These are phyloP conservation scores for Bergia puertoricense DNA, from an alignment of 92 coral and sea anemone species.

Conservation along the genomic window DNA sequence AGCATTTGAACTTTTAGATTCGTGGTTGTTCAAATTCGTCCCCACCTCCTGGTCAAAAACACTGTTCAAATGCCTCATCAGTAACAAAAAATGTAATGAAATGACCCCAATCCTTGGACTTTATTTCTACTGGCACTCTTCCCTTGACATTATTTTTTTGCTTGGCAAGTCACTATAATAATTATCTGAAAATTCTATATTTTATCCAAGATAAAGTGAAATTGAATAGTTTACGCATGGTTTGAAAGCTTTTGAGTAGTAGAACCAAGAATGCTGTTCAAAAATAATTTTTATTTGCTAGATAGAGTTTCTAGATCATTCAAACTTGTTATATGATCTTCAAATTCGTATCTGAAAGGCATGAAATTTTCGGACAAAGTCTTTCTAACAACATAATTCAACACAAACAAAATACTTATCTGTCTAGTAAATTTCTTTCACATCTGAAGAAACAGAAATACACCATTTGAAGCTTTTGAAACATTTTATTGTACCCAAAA, in stretches of 20 bases:
- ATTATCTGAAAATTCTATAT: neutral
- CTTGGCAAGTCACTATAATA: neutral
- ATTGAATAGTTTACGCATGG: neutral
- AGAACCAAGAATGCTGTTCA: neutral
- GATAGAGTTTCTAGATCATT: neutral
- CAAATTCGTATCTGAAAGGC: neutral
- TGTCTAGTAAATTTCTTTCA: neutral
- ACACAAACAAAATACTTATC: conserved; percentile 7
- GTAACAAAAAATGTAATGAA: too few relatives aligned
- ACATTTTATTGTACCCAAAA: conserved; percentile 11
- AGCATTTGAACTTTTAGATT: too few relatives aligned
- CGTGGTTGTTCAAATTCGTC: too few relatives aligned
- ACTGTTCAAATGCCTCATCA: too few relatives aligned
- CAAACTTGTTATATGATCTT: neutral
- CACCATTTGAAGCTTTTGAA: neutral
- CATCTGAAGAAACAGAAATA: neutral
- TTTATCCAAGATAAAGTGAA: neutral
- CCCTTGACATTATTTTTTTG: neutral
- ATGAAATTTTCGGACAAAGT: neutral
- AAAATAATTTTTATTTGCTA: neutral
- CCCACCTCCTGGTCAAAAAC: too few relatives aligned
- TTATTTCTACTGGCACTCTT: too few relatives aligned
- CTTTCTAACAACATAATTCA: neutral
- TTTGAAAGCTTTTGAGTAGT: conserved; percentile 16
- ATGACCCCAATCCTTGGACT: too few relatives aligned